Conservation (phyloP, 2,797 vertebrate species). For the Falco berigora region DNA sequence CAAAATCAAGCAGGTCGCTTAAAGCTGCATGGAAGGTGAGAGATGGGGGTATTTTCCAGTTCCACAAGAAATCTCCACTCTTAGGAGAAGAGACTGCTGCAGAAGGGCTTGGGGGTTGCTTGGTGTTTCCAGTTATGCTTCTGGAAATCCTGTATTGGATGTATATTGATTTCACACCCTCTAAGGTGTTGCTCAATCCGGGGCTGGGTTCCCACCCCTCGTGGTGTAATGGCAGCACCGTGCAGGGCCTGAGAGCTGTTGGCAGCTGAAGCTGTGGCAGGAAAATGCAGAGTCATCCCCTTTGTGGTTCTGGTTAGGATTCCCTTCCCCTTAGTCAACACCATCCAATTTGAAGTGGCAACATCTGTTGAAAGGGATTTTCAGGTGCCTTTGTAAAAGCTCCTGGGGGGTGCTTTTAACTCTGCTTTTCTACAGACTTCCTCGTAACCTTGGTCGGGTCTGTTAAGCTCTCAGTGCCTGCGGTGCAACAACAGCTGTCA, state of each 20-base stretch:
- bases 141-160: background rate
- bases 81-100: background rate
- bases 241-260: background rate
- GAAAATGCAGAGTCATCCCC: background rate
- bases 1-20: background rate
- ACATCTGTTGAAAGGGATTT: background rate
- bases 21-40: background rate
- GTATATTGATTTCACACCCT: background rate
- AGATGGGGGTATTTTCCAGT: background rate
- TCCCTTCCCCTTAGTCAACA: background rate
- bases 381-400: background rate
- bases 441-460: fast-evolving
- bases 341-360: background rate
- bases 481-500: background rate
- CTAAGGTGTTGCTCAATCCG: background rate
- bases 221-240: background rate
- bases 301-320: background rate
- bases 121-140: background rate
- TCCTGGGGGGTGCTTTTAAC: background rate
- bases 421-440: background rate
- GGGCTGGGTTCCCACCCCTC: background rate
- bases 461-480: background rate
- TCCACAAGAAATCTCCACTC: background rate
- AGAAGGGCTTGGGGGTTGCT: background rate
- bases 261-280: background rate